A percentile compares a stretch with the other conserved stretches of the same genome.
Evolutionary conservation across 2,888 invertebrate genomes (phyloP).

Genomic region (Elegia similella): DNA sequence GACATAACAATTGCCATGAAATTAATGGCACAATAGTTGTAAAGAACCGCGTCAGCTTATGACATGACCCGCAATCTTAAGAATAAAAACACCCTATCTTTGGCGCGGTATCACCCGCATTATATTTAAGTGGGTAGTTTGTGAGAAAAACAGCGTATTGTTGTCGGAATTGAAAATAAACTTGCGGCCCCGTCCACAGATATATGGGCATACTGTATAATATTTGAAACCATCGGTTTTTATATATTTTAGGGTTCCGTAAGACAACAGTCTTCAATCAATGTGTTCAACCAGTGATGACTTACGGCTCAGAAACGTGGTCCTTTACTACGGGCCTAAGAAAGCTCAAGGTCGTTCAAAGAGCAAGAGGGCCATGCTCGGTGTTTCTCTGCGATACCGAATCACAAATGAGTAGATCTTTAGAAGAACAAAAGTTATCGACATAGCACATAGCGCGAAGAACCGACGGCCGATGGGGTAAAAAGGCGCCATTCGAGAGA

Average conservation of each 20-base stretch:
- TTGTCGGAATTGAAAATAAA: conserved; percentile 77
- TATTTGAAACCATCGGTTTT: conserved; percentile 38
- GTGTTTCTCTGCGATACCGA: too few relatives aligned
- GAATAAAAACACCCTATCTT: conserved; percentile 60
- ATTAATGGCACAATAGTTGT: background rate
- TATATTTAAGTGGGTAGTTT: conserved; percentile 79
- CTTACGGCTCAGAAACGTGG: too few relatives aligned
- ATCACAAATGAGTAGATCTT: too few relatives aligned
- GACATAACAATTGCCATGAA: background rate
- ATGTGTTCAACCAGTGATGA: too few relatives aligned
- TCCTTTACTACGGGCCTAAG: too few relatives aligned
- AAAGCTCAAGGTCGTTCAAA: too few relatives aligned
- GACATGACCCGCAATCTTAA: conserved; percentile 28
- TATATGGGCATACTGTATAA: conserved; percentile 41
- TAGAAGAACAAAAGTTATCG: too few relatives aligned
- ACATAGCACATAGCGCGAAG: too few relatives aligned
- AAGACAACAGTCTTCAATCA: too few relatives aligned
- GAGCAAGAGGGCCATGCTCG: too few relatives aligned
- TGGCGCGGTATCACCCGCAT: conserved; percentile 64
- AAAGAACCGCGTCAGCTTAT: conserved; percentile 25
- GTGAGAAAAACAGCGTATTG: conserved; percentile 73
- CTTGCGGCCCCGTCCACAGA: conserved; percentile 45
- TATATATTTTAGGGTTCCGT: conserved; percentile 16
- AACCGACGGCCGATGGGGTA: too few relatives aligned
- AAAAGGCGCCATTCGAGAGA: too few relatives aligned